A percentile compares a stretch with the other conserved stretches of the same genome.
Conservation (phyloP, 2,797 vertebrate species). For the Myotis findleyi region DNA sequence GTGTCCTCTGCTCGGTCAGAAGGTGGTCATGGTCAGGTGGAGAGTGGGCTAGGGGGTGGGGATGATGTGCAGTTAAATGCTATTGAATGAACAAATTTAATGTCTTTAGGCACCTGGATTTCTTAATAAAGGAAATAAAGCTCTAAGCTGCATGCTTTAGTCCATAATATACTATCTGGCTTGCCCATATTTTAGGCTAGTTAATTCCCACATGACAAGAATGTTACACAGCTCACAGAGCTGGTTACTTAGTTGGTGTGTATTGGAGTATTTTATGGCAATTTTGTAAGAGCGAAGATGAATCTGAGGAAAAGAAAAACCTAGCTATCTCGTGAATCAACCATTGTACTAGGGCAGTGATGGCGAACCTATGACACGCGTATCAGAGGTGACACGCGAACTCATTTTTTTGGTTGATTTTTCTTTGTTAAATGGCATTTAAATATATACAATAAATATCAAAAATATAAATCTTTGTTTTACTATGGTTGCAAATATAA, state of each 20-base stretch:
- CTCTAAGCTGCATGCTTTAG: slow-evolving; percentile 23
- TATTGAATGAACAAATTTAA: neutral
- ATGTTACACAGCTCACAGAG: slow-evolving; percentile 60
- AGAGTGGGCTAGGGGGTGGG: accelerated
- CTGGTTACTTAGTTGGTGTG: slow-evolving; percentile 58
- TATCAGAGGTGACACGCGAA: too few species aligned
- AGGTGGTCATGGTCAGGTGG: neutral
- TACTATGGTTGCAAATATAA: too few species aligned
- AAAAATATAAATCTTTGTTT: too few species aligned
- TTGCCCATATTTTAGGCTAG: slow-evolving; percentile 60
- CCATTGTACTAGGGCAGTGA: neutral
- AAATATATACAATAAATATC: too few species aligned
- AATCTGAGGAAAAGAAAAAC: slow-evolving; percentile 1
- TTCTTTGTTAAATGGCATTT: too few species aligned
- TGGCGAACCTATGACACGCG: too few species aligned
- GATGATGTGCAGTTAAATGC: neutral
- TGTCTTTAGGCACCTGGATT: slow-evolving; percentile 24
- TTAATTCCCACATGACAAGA: slow-evolving; percentile 76
- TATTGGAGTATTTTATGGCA: slow-evolving; percentile 55
- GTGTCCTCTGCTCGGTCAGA: neutral
- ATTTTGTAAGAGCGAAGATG: slow-evolving; percentile 35
- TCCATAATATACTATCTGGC: slow-evolving; percentile 40
- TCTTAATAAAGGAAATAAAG: slow-evolving; percentile 41
- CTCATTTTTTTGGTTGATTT: too few species aligned
- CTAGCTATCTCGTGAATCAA: neutral